These are phyloP conservation scores for Drosophila persimilis DNA, from an alignment of 1,140 invertebrate genomes.

Conservation along the genomic window DNA sequence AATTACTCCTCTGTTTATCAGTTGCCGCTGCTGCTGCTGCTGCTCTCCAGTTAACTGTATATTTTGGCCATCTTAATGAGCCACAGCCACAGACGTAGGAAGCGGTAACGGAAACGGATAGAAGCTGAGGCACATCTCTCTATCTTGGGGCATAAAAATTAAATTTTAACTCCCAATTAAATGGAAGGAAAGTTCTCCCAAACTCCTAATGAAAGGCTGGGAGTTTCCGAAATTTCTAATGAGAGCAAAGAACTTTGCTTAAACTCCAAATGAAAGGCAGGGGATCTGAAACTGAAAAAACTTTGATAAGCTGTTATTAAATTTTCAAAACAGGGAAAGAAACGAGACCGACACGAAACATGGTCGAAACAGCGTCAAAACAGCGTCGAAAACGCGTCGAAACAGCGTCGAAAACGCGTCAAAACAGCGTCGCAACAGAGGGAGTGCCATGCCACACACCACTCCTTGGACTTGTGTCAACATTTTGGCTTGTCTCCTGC, in stretches of 20 bases:
- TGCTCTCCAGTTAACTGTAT: not conserved
- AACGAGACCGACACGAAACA: not conserved
- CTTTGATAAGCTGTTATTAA: slow-evolving; percentile 47
- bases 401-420: no score
- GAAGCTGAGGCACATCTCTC: no score
- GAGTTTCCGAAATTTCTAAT: slow-evolving; percentile 30
- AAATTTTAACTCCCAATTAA: no score
- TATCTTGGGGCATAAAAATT: no score
- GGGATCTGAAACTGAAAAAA: not conserved
- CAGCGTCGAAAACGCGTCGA: not conserved
- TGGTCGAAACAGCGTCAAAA: no score
- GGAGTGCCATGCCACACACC: not conserved
- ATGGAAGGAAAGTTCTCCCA: no score
- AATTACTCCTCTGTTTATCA: slow-evolving; percentile 46
- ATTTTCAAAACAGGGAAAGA: slow-evolving; percentile 34
- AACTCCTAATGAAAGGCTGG: slow-evolving; percentile 4
- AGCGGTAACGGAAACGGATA: no score
- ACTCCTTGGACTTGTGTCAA: not conserved
- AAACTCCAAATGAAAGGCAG: not conserved
- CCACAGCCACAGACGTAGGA: slow-evolving; percentile 13
- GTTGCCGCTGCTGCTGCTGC: not conserved
- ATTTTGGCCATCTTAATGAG: slow-evolving; percentile 31
- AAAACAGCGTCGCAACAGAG: no score
- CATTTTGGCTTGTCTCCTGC: slow-evolving; percentile 8
- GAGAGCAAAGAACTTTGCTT: slow-evolving; percentile 34